Evolutionary conservation across 2,113 vertebrate species (phyloP).

Genomic region (Caretta caretta): DNA sequence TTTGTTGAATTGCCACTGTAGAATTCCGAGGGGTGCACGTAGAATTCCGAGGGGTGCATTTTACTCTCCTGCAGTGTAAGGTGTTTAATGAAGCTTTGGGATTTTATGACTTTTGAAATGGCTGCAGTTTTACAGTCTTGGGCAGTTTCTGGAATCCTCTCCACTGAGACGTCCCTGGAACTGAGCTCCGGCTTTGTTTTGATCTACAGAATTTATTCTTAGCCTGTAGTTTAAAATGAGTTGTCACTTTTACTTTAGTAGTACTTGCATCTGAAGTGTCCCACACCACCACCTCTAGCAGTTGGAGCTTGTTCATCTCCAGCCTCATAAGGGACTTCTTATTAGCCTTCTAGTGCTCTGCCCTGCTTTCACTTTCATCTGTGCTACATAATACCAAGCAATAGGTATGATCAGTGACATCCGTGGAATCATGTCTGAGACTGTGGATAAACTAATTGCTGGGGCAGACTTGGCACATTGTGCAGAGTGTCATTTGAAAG

Average conservation of each 20-base stretch:
- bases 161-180: rapidly evolving
- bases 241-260: neutral
- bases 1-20: no score
- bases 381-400: rapidly evolving
- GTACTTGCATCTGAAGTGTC: neutral
- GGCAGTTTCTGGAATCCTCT: neutral
- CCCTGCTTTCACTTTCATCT: rapidly evolving
- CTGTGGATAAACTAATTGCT: neutral
- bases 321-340: neutral
- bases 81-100: neutral
- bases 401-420: neutral
- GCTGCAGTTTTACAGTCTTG: rapidly evolving
- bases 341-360: rapidly evolving
- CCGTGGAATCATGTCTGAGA: neutral
- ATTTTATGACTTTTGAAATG: neutral
- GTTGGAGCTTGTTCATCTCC: neutral
- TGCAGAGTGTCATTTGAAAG: rapidly evolving
- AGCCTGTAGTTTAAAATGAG: neutral
- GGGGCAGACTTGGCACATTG: rapidly evolving
- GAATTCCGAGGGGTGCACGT: neutral
- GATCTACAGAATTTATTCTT: neutral
- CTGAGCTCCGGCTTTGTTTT: no score
- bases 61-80: neutral
- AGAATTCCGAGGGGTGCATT: neutral
- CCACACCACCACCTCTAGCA: rapidly evolving